phyloP scores from a whole-genome alignment of 2,113 vertebrate species.

The Setophaga coronata region DNA sequence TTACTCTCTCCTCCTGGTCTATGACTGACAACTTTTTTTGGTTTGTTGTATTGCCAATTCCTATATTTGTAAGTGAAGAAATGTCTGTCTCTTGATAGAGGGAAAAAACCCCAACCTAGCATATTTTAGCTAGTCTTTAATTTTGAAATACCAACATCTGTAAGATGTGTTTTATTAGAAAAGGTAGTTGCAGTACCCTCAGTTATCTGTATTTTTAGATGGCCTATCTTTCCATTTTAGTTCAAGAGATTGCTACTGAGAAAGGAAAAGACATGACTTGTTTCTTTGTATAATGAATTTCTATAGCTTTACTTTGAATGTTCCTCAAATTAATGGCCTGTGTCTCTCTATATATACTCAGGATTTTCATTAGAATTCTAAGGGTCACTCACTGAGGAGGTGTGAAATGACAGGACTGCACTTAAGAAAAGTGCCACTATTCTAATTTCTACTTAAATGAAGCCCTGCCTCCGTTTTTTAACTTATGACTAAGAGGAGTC shows the following conservation, averaged over 20 bases:
- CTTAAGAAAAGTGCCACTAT: background rate
- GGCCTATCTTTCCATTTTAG: background rate
- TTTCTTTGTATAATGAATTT: background rate
- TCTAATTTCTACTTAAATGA: background rate
- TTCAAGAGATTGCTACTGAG: background rate
- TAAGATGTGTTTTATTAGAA: background rate
- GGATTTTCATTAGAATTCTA: background rate
- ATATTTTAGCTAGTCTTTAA: background rate
- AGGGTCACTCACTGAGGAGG: background rate
- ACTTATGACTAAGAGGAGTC: background rate
- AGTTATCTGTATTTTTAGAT: background rate
- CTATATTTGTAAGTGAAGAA: background rate
- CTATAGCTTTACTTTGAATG: background rate
- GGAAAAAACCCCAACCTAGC: background rate
- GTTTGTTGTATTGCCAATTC: background rate
- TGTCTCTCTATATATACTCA: background rate
- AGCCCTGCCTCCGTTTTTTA: background rate
- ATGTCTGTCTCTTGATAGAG: background rate
- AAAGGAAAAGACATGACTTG: background rate
- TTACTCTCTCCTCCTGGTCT: background rate
- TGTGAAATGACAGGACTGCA: background rate
- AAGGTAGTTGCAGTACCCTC: background rate
- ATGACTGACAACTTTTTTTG: background rate
- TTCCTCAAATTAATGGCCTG: background rate
- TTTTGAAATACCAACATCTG: background rate